Evolutionary conservation across 2,888 invertebrate genomes (phyloP), one percentile per base, ranked within the genome.

Genomic region (Nephrotoma guestfalica): DNA sequence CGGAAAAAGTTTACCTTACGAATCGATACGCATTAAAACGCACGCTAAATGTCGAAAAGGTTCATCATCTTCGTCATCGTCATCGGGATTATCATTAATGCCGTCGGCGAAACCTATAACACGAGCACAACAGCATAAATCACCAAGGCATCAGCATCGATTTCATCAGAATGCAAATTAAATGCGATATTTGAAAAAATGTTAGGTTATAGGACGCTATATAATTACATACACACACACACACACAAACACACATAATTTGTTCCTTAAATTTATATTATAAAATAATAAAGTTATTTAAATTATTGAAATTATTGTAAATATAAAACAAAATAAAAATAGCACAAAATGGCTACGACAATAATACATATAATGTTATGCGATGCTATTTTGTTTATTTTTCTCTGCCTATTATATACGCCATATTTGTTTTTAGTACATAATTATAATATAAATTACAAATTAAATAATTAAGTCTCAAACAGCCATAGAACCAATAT

Each of bases 1-100:
- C 89, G 93, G 93, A 30, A 93, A 92, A 88, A 92, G 93, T 2
- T 89, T 94, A 86, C 93, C 94, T 0, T 94, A 94, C 88, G 93
- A 94, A 89, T 90, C 93, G 41, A 90, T 94, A 6, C 91, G 92
- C 88, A 91, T 92, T 4, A 90, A 91, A 87, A 93, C 93, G 3
- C 90, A 91, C 88, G 88, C 89, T 11, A 89, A 88, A 41, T 91
- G 92, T 45, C 43, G 86, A 30, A 43, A 47, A 86, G 30, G 30
- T 9, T 3, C 83, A 84, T 41, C 41, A 84, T 40, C 11, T 13
- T 47, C 83, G 13, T 41, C 84, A 84, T 11, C 71, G 9, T 13
- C 42, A 40, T 40, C 84, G 41, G 42, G 4, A 71, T 11, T 71
- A 71, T 9, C 71, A n/a, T 9, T 30, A 30, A 30, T 30, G 30